Evolutionary conservation across 2,888 invertebrate species (phyloP), one percentile per base, ranked within the genome.

Genomic region (Hofmannophila pseudospretella): DNA sequence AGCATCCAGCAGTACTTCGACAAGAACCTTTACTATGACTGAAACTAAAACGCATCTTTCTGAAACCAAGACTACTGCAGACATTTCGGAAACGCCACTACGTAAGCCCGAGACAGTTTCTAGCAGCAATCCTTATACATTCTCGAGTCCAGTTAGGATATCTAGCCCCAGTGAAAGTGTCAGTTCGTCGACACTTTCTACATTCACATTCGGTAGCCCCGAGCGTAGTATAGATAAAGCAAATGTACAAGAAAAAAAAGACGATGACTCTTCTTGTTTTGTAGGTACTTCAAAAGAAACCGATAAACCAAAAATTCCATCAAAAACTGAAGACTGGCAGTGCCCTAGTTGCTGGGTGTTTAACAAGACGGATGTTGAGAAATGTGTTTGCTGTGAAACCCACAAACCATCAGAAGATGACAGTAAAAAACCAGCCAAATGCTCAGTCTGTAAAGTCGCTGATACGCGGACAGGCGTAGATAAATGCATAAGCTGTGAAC

Each of bases 191-290:
- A 41, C 54, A 32, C 39, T 49, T 30, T 54, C 59, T 27, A 59
- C 55, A 40, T 79, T 67, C 45, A 54, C 39, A 36, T 79, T 79
- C 45, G 67, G 61, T 25, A 63, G 57, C 44, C 76, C 78, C 4
- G 77, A 71, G 22, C 45, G 51, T 40, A 52, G 34, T 27, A 42
- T 65, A 40, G 68, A 66, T n/a, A 53, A 49, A 41, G 36, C 41
- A 9, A 49, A 45, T 32, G 32, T 38, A 31, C 45, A 44, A 22
- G 42, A 49, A 31, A 42, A 38, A 26, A 50, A 52, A 41, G 44
- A 35, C 42, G 41, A 38, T 31, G 40, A 47, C 36, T 44, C 45
- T 51, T 41, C 51, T 49, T 42, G 45, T 51, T 38, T 53, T 56
- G 41, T 52, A 55, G 54, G 48, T 57, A 31, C 31, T 7, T 35